These are phyloP conservation scores for Ptilodon capucinus DNA, from an alignment of 2,888 invertebrate genomes.

Conservation along the genomic window DNA sequence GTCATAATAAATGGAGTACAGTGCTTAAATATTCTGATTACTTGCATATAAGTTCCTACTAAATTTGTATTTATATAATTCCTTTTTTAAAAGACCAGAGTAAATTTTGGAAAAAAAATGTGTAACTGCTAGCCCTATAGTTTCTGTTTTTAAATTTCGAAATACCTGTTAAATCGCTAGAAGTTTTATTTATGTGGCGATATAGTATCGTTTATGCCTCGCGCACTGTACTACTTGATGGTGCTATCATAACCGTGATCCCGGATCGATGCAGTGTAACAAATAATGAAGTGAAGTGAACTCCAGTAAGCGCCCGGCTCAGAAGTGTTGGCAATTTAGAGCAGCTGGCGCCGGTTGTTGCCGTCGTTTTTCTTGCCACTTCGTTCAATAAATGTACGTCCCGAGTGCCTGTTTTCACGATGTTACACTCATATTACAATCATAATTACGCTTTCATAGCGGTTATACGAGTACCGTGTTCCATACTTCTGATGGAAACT, in stretches of 20 bases:
- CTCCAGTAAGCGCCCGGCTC: constrained; percentile 62
- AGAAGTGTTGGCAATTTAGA: constrained; percentile 72
- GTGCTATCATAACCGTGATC: constrained; percentile 35
- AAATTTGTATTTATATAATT: no score
- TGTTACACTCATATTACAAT: constrained; percentile 58
- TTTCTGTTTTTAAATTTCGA: constrained; percentile 10
- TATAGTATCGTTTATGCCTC: constrained; percentile 10
- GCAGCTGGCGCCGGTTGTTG: constrained; percentile 70
- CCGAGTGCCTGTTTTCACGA: constrained; percentile 58
- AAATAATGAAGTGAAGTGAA: constrained; percentile 72
- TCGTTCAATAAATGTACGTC: constrained; percentile 71
- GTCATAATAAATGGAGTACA: no score
- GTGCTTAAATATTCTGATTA: no score
- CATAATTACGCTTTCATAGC: constrained; percentile 43
- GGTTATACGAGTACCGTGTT: constrained; percentile 20
- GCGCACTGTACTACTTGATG: constrained; percentile 15
- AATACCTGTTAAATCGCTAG: constrained; percentile 1
- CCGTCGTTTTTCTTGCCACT: constrained; percentile 71
- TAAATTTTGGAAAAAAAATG: no score
- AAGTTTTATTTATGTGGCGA: constrained; percentile 8
- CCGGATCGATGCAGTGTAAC: constrained; percentile 61
- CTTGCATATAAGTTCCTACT: no score
- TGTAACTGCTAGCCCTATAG: constrained; percentile 1
- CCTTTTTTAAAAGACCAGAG: no score
- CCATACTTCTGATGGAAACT: background rate